Percentiles rank a stretch among this genome's conserved stretches.
Conservation (phyloP, 2,113 vertebrate species). For the Tragelaphus buxtoni region DNA sequence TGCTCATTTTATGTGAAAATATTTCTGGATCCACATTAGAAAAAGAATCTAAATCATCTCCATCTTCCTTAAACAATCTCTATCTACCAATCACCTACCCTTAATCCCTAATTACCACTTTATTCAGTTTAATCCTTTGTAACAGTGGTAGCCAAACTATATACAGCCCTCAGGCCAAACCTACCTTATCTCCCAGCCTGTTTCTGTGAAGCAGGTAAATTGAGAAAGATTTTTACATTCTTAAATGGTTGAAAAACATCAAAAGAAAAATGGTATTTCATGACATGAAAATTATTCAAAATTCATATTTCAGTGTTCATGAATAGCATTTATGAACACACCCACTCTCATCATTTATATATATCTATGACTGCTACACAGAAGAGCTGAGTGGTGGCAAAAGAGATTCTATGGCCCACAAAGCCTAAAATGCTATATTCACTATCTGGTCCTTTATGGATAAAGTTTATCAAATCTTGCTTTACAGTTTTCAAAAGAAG, state of each 20-base stretch:
- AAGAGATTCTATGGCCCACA: background rate
- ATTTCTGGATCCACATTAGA: background rate
- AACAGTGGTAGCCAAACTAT: background rate
- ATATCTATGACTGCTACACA: background rate
- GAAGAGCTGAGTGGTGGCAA: background rate
- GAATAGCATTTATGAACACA: constrained; percentile 14
- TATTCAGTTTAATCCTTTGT: background rate
- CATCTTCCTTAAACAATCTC: constrained; percentile 21
- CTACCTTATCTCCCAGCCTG: background rate
- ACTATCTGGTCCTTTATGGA: background rate
- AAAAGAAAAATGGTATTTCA: background rate
- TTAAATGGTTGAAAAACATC: background rate
- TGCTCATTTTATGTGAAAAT: background rate
- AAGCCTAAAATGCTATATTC: constrained; percentile 16
- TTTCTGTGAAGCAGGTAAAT: background rate
- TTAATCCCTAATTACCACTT: background rate
- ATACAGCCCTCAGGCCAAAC: background rate
- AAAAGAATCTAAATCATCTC: background rate
- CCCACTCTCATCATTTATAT: background rate
- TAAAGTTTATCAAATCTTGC: background rate
- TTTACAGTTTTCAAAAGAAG: constrained; percentile 28
- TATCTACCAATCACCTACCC: background rate
- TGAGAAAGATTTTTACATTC: background rate
- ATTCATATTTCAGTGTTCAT: constrained; percentile 10
- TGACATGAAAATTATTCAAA: constrained; percentile 15